Evolutionary conservation across 2,113 vertebrate genomes (phyloP), one percentile per base, ranked within the genome.

Genomic region (Tenebrosternarchus preto): DNA sequence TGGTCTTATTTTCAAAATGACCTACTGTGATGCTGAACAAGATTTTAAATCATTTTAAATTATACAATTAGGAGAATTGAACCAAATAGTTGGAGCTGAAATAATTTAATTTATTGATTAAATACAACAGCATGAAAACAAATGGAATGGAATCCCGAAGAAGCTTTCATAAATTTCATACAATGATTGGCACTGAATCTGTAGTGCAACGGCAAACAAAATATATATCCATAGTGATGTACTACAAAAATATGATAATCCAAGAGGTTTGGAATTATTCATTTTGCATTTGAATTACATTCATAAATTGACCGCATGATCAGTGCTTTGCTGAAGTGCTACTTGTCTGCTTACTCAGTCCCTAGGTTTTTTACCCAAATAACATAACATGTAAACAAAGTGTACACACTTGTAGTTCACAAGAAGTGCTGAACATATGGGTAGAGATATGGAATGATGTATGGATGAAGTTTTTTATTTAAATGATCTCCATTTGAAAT

Each of bases 21-120:
- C 33, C 33, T 36, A 4, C 6, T 36, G 33, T 36, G 33, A 36
- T 36, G 33, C 33, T 36, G 33, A 36, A 36, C n/a, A 36, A 36
- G 2, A 36, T 36, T 36, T 36, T 36, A 36, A n/a, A 36, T 36
- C 6, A 15, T 50, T 50, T 1, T 12, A 15, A 50, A 15, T 50
- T 15, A 50, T 46, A 9, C 8, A 46, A 9, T 46, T 46, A 46
- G 39, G 39, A 8, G 39, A 50, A 50, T 50, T 12, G 15, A 50
- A 50, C 12, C 43, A 50, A 50, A 56, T 66, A 15, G 2, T 8
- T 16, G 50, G 15, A 60, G 43, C 57, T 11, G 39, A 53, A 7
- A 73, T 25, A 60, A 75, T 27, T 80, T 25, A 60, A 75, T 27
- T 80, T 50, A 64, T 43, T 76, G 29, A 11, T 22, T 59, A 25